These are phyloP conservation scores for Dendropsophus ebraccatus DNA, from an alignment of 2,113 vertebrate genomes.

Conservation along the genomic window DNA sequence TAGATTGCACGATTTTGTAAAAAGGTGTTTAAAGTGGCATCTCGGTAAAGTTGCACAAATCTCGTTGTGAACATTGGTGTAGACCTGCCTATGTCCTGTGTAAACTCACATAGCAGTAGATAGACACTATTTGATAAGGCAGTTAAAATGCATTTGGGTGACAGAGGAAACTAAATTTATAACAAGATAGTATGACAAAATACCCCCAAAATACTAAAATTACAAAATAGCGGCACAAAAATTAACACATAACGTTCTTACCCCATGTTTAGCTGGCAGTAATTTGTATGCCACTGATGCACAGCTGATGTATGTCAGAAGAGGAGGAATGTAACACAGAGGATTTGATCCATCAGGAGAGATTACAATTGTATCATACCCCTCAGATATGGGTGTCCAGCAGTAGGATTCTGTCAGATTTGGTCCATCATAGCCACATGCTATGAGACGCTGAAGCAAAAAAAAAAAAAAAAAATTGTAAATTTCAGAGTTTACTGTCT, in stretches of 20 bases:
- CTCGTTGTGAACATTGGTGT: too few species aligned
- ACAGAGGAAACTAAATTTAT: too few species aligned
- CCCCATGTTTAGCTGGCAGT: constrained; percentile 74
- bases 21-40: too few species aligned
- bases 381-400: constrained; percentile 84
- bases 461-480: neutral
- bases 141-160: too few species aligned
- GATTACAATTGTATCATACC: constrained; percentile 81
- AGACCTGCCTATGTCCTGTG: too few species aligned
- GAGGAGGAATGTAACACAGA: constrained; percentile 80
- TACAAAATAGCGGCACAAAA: neutral
- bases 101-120: too few species aligned
- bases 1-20: too few species aligned
- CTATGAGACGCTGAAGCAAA: constrained; percentile 74
- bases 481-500: neutral
- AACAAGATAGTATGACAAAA: too few species aligned
- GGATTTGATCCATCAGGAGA: constrained; percentile 77
- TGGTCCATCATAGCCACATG: constrained; percentile 67
- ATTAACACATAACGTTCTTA: constrained; percentile 66
- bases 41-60: too few species aligned
- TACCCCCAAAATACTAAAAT: neutral
- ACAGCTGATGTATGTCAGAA: constrained; percentile 80
- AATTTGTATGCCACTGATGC: constrained; percentile 63
- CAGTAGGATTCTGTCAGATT: constrained; percentile 77
- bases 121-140: too few species aligned